Conservation (phyloP, 2,113 vertebrate genomes). For the Rutilus rutilus region DNA sequence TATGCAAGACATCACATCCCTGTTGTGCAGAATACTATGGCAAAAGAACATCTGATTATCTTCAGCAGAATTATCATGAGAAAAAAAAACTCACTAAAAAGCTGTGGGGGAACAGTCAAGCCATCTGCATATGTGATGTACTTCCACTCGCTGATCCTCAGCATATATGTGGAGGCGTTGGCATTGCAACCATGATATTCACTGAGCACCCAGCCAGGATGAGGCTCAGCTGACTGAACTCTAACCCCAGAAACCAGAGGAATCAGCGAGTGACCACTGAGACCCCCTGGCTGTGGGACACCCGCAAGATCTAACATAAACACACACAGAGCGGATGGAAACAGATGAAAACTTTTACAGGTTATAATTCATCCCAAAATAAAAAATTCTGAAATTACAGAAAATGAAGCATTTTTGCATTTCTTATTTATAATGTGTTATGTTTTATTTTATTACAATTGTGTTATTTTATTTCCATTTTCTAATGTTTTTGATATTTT, state of each 20-base stretch:
- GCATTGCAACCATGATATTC: conserved; percentile 95
- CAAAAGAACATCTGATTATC: background rate
- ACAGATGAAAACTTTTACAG: background rate
- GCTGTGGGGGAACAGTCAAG: conserved; percentile 79
- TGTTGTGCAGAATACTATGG: background rate
- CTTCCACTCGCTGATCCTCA: conserved; percentile 87
- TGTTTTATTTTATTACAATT: too few species aligned
- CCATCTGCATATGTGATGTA: conserved; percentile 89
- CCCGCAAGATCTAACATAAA: conserved; percentile 82
- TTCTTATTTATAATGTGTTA: too few species aligned
- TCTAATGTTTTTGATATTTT: too few species aligned
- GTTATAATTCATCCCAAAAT: background rate
- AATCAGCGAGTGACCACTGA: conserved; percentile 88
- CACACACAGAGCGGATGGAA: background rate
- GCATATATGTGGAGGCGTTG: conserved; percentile 94
- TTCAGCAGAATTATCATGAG: background rate
- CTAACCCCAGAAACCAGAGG: conserved; percentile 68
- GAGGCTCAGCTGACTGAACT: conserved; percentile 32
- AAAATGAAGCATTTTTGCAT: too few species aligned
- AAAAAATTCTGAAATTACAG: too few species aligned
- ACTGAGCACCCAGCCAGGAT: conserved; percentile 86
- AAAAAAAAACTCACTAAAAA: conserved; percentile 83
- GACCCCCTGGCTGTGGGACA: conserved; percentile 71
- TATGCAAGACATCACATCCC: background rate
- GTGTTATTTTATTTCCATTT: too few species aligned